Conservation (phyloP, 2,888 invertebrate species). For the Gastracanthus pulcherrimus region DNA sequence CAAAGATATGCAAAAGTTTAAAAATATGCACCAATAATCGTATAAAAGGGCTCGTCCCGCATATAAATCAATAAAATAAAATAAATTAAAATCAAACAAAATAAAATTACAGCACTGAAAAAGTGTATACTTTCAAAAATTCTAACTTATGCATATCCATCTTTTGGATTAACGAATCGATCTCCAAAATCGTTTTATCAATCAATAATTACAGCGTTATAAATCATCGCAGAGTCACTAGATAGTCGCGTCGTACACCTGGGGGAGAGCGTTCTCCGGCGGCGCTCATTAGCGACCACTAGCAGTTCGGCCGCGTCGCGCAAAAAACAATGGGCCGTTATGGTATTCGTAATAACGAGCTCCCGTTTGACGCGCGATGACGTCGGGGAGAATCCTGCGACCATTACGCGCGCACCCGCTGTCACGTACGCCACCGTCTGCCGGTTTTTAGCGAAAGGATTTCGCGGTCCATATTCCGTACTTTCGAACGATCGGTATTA, state of each 20-base stretch:
- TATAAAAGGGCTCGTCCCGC: too few relatives aligned
- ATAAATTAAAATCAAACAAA: too few relatives aligned
- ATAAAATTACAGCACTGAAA: too few relatives aligned
- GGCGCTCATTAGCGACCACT: slow-evolving; percentile 49
- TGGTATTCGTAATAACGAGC: slow-evolving; percentile 36
- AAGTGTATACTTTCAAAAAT: too few relatives aligned
- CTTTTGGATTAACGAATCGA: too few relatives aligned
- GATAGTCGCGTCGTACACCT: background rate
- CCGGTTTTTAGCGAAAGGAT: background rate
- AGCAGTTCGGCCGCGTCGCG: slow-evolving; percentile 55
- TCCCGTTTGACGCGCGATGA: slow-evolving; percentile 56
- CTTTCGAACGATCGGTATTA: too few relatives aligned
- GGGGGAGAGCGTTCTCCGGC: background rate
- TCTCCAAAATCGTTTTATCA: too few relatives aligned
- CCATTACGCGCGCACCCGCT: slow-evolving; percentile 21
- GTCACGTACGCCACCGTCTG: slow-evolving; percentile 37
- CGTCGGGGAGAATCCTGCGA: slow-evolving; percentile 32
- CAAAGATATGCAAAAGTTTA: too few relatives aligned
- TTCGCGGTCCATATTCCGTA: too few relatives aligned
- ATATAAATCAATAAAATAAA: too few relatives aligned
- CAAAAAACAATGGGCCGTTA: slow-evolving; percentile 59
- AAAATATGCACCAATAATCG: too few relatives aligned
- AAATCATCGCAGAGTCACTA: background rate
- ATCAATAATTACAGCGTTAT: background rate
- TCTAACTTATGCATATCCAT: too few relatives aligned